Evolutionary conservation across 1,140 invertebrate species (phyloP), one percentile per base, ranked within the genome.

Genomic region (Micrasema minimum): DNA sequence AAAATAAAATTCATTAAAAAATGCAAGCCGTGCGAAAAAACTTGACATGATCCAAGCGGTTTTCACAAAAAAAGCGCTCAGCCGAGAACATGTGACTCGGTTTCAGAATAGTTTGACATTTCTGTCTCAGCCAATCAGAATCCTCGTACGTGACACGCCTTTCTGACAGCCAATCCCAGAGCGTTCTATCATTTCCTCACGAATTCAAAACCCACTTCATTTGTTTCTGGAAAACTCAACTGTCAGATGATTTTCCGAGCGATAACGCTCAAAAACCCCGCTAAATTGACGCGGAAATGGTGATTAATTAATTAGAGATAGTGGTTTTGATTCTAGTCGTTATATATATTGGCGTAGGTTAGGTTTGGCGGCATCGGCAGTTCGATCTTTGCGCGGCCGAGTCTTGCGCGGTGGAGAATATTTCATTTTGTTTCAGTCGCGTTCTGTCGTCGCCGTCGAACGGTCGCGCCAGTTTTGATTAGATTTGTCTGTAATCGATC

Each of bases 51-150:
- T 46, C 43, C 43, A 46, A 31, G 55, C 55, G 55, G 37, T 59
- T 41, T 23, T 41, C 18, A 16, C 31, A 59, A 35, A 22, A 59
- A 22, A 38, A n/a, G 10, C 3, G 37, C 55, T 10, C 16, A 16
- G 16, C 9, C 20, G 14, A 16, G 38, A 59, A 59, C 55, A 59
- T 35, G 55, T 59, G 55, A 59, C 55, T 38, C 16, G 6, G 22
- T 26, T 62, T 46, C 59, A 20, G 51, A 31, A 35, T 18, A 38
- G 41, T 67, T 53, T 67, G 65, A 67, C 65, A 55, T 67, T 67
- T 55, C 35, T 11, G 11, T n/a, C 12, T 0, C 69, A 12, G 16
- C 69, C 69, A 71, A 71, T 71, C 61, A 10, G 11, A 38, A 45
- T 14, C 18, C 4, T n/a, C 38, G 31, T 22, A 55, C 9, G 6